phyloP scores from a whole-genome alignment of 2,113 vertebrate genomes.

The Brachypodius melanocephalos region DNA sequence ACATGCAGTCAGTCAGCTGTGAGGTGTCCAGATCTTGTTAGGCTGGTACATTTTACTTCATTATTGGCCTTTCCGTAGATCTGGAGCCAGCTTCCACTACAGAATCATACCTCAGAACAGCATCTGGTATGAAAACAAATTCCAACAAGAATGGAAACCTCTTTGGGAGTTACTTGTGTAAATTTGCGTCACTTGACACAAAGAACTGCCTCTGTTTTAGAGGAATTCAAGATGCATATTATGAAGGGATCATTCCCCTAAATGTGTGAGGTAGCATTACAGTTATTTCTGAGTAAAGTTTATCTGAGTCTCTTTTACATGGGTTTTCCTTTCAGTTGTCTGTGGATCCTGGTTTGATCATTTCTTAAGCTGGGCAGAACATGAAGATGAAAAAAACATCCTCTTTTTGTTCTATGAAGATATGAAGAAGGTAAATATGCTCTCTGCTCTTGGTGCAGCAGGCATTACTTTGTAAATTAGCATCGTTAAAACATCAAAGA shows the following conservation, averaged over 20 bases:
- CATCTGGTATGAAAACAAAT: background rate
- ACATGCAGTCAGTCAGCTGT: background rate
- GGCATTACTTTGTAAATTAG: background rate
- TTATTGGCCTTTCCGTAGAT: background rate
- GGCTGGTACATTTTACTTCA: background rate
- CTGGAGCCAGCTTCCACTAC: background rate
- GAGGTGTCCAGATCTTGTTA: background rate
- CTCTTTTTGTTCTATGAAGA: constrained; percentile 76
- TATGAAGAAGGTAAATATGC: constrained; percentile 74
- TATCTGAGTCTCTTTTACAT: background rate
- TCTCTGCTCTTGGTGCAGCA: background rate
- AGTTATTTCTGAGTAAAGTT: background rate
- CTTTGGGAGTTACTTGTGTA: background rate
- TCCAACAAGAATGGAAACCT: background rate
- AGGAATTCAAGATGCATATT: background rate
- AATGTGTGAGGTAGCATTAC: background rate
- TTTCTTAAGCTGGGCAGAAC: constrained; percentile 72
- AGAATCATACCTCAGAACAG: background rate
- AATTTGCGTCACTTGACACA: background rate
- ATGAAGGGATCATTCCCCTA: background rate
- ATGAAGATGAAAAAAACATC: constrained; percentile 58
- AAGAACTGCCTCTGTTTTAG: background rate
- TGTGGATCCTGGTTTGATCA: constrained; percentile 79
- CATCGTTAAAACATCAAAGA: background rate
- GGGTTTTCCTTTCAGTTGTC: constrained; percentile 63